Percentiles rank a stretch among this genome's conserved stretches.
These are phyloP conservation scores for Dromiciops gliroides DNA, from an alignment of 2,113 vertebrate species.

Conservation along the genomic window DNA sequence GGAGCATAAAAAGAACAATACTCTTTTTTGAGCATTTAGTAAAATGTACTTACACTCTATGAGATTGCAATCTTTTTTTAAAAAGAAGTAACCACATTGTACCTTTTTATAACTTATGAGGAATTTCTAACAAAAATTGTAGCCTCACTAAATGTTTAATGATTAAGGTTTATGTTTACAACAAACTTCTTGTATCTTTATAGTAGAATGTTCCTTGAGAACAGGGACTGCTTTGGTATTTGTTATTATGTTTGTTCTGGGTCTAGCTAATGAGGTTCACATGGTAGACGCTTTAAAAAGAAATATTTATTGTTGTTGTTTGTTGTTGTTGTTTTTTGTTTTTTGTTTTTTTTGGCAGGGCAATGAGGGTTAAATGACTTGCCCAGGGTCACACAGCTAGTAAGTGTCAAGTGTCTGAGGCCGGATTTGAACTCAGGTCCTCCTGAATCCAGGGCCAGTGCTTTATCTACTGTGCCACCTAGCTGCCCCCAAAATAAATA, in stretches of 20 bases:
- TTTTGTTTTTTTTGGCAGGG: no score
- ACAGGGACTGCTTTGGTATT: neutral
- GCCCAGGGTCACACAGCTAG: no score
- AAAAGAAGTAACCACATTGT: neutral
- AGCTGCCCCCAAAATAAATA: no score
- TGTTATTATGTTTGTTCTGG: neutral
- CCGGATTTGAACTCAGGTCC: no score
- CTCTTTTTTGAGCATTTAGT: constrained; percentile 15
- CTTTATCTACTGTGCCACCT: no score
- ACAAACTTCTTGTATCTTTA: neutral
- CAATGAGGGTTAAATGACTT: no score
- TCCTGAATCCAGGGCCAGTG: no score
- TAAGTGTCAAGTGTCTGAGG: no score
- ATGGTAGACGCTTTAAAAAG: neutral
- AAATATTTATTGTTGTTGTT: constrained; percentile 5
- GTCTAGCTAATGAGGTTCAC: neutral
- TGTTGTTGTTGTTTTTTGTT: no score
- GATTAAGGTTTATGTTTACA: constrained; percentile 25
- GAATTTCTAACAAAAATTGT: constrained; percentile 17
- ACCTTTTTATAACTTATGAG: constrained; percentile 30
- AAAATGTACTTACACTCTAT: constrained; percentile 6
- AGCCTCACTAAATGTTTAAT: constrained; percentile 7
- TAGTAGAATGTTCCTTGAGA: neutral
- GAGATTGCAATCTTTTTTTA: neutral
- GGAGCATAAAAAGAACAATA: constrained; percentile 37